A percentile compares a stretch with the other conserved stretches of the same genome.
These are phyloP conservation scores for Cataglyphis cursor DNA, from an alignment of 2,888 invertebrate species.

Conservation along the genomic window DNA sequence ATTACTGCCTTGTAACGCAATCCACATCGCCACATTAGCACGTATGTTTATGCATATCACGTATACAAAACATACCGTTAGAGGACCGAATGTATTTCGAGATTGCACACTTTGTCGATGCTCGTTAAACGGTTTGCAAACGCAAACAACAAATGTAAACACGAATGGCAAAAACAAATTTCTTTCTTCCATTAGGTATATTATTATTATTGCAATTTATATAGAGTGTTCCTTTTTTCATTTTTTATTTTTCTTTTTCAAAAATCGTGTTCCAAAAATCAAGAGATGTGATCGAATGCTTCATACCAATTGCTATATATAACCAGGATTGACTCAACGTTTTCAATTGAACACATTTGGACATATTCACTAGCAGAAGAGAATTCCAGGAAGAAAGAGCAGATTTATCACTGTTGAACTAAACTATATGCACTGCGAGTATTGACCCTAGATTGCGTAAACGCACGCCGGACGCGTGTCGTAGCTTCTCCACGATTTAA, in stretches of 20 bases:
- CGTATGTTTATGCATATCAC: conserved; percentile 67
- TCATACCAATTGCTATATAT: background rate
- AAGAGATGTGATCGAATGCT: background rate
- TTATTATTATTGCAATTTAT: background rate
- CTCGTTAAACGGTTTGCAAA: background rate
- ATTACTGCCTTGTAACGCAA: conserved; percentile 72
- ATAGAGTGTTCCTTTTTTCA: background rate
- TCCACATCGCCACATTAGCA: conserved; percentile 63
- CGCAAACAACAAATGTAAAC: background rate
- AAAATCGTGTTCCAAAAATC: background rate
- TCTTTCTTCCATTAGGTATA: background rate
- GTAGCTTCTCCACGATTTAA: conserved; percentile 49
- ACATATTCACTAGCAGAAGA: background rate
- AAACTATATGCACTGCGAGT: conserved; percentile 77
- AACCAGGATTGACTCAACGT: background rate
- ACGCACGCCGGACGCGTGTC: conserved; percentile 61
- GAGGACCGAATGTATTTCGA: conserved; percentile 34
- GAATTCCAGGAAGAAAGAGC: conserved; percentile 3
- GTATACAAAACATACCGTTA: conserved; percentile 67
- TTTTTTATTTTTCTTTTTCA: background rate
- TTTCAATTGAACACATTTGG: background rate
- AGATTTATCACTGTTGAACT: conserved; percentile 77
- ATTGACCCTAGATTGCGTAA: conserved; percentile 80
- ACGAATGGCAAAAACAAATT: background rate
- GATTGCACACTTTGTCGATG: background rate